Conservation (phyloP, 1,140 invertebrate species). For the Nomia melanderi region DNA sequence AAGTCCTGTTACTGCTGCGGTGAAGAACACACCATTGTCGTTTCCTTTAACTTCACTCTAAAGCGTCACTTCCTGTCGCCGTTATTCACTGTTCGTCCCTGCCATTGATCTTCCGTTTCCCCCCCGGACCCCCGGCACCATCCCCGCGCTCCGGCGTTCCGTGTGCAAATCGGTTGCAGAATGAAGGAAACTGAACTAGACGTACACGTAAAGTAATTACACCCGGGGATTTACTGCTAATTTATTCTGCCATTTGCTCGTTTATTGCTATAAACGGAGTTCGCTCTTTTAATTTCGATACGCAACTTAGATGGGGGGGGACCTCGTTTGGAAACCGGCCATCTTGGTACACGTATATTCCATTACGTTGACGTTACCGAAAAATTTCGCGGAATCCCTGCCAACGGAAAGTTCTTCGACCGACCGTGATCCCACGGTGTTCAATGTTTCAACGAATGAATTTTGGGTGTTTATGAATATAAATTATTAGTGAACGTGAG, state of each 20-base stretch:
- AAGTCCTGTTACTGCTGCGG: conserved; percentile 53
- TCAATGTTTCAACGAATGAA: no score
- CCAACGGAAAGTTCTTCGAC: no score
- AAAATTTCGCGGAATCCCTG: no score
- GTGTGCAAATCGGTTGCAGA: conserved; percentile 59
- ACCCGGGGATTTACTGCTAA: conserved; percentile 7
- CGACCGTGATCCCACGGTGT: no score
- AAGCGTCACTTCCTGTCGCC: conserved; percentile 53
- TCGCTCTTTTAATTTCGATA: no score
- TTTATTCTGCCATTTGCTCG: background rate
- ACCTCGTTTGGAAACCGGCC: no score
- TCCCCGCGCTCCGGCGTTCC: conserved; percentile 34
- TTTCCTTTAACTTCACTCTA: conserved; percentile 49
- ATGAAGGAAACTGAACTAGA: conserved; percentile 67
- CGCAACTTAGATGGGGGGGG: no score
- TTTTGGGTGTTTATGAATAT: no score
- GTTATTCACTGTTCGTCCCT: conserved; percentile 43
- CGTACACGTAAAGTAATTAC: conserved; percentile 63
- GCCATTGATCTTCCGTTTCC: conserved; percentile 27
- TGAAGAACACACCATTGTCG: conserved; percentile 40
- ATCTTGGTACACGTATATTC: no score
- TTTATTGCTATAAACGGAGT: background rate
- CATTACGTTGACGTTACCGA: no score
- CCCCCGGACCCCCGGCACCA: no score
- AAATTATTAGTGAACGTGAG: no score